Evolutionary conservation across 2,888 invertebrate species (phyloP).

Genomic region (Sarcophaga subvicina): DNA sequence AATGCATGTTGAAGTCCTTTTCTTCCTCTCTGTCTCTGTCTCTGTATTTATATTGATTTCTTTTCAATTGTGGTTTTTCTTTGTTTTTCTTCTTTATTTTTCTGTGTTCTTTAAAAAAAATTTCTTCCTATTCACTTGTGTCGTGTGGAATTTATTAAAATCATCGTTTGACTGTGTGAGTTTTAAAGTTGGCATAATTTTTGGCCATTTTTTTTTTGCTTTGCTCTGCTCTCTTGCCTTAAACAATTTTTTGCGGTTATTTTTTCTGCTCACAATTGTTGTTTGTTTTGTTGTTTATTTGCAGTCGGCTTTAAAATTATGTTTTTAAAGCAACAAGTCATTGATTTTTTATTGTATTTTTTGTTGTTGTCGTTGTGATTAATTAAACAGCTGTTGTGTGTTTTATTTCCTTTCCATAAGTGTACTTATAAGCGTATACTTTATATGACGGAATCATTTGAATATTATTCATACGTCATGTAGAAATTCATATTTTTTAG

Average conservation of each 20-base stretch:
- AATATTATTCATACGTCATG: slow-evolving; percentile 1
- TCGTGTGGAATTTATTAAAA: too few species aligned
- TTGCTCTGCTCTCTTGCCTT: neutral
- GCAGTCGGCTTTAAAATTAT: neutral
- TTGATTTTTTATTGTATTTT: neutral
- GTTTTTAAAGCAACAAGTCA: neutral
- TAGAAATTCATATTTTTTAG: neutral
- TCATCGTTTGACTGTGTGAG: neutral
- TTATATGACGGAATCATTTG: neutral
- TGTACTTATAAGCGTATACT: neutral
- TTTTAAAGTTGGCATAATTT: neutral
- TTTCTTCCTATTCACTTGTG: too few species aligned
- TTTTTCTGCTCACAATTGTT: neutral
- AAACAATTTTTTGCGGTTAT: neutral
- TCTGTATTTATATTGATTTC: neutral
- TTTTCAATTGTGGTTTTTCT: neutral
- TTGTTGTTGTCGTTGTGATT: neutral
- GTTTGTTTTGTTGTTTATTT: neutral
- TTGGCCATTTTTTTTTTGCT: neutral
- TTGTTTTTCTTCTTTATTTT: neutral
- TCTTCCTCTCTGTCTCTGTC: neutral
- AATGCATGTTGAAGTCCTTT: neutral
- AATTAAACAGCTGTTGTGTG: slow-evolving; percentile 3
- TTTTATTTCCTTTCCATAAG: too few species aligned
- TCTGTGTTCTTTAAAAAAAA: neutral